Evolutionary conservation across 2,888 invertebrate species (phyloP).

Genomic region (Drosophila infuscata): DNA sequence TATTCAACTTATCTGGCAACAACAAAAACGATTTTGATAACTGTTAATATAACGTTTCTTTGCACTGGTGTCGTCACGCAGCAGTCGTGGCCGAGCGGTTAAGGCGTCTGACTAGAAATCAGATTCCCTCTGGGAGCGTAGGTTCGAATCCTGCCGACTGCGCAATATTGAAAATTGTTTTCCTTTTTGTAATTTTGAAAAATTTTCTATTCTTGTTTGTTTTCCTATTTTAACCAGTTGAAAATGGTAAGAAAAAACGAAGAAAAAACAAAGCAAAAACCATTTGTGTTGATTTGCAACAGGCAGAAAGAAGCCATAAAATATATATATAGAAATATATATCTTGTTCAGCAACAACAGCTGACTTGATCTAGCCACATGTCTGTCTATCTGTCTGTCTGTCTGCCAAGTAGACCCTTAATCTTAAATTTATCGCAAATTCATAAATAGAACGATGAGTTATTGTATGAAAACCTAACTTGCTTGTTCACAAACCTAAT

Average conservation of each 20-base stretch:
- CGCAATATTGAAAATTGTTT: conserved; percentile 78
- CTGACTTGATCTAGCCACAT: not conserved
- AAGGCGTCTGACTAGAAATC: conserved; percentile 83
- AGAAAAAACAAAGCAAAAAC: too few relatives aligned
- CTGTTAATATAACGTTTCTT: not conserved
- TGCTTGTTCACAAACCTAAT: not conserved
- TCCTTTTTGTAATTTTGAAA: too few relatives aligned
- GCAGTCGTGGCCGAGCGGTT: conserved; percentile 72
- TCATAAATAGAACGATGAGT: not conserved
- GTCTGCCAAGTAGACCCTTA: not conserved
- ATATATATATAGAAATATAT: too few relatives aligned
- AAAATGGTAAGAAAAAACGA: too few relatives aligned
- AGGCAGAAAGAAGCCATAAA: not conserved
- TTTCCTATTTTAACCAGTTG: too few relatives aligned
- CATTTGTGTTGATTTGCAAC: not conserved
- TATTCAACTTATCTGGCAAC: not conserved
- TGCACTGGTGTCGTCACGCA: rapidly evolving
- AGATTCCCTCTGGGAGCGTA: conserved; percentile 94
- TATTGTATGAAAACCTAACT: not conserved
- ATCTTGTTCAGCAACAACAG: not conserved
- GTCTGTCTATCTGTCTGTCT: not conserved
- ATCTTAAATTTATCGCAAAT: not conserved
- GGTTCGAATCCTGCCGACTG: conserved; percentile 95
- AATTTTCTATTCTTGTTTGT: too few relatives aligned
- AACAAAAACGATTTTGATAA: not conserved